Conservation (phyloP, 2,888 invertebrate species). For the Drosophila ustulata region DNA sequence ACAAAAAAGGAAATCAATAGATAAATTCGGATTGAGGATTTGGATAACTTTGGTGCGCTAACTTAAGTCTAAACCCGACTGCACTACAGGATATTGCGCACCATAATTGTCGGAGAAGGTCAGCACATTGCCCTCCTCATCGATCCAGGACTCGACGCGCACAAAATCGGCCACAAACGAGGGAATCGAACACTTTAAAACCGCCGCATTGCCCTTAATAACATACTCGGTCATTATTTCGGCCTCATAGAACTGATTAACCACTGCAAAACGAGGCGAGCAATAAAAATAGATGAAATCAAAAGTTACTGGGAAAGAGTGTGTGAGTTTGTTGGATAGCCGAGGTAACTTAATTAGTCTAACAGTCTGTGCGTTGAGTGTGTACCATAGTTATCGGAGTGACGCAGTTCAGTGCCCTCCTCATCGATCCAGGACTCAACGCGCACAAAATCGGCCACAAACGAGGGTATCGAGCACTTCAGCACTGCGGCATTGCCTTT, state of each 20-base stretch:
- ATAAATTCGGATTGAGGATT: constrained; percentile 11
- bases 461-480: constrained; percentile 91
- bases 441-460: constrained; percentile 90
- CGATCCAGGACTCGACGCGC: constrained; percentile 89
- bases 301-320: constrained; percentile 18
- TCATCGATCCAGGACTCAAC: constrained; percentile 91
- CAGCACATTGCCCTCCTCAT: constrained; percentile 86
- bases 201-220: constrained; percentile 90
- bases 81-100: constrained; percentile 60
- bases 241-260: constrained; percentile 90
- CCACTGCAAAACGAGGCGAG: constrained; percentile 86
- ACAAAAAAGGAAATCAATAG: constrained; percentile 30
- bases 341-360: constrained; percentile 14
- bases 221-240: constrained; percentile 91
- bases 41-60: constrained; percentile 10
- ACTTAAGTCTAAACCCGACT: constrained; percentile 38
- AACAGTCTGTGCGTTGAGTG: constrained; percentile 3
- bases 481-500: constrained; percentile 90
- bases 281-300: constrained; percentile 28
- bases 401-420: constrained; percentile 86
- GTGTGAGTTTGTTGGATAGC: constrained; percentile 2
- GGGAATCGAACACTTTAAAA: constrained; percentile 90
- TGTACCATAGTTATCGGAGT: constrained; percentile 86
- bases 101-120: constrained; percentile 83
- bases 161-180: constrained; percentile 91